Evolutionary conservation across 2,888 invertebrate species (phyloP).

Genomic region (Eilema caniola): DNA sequence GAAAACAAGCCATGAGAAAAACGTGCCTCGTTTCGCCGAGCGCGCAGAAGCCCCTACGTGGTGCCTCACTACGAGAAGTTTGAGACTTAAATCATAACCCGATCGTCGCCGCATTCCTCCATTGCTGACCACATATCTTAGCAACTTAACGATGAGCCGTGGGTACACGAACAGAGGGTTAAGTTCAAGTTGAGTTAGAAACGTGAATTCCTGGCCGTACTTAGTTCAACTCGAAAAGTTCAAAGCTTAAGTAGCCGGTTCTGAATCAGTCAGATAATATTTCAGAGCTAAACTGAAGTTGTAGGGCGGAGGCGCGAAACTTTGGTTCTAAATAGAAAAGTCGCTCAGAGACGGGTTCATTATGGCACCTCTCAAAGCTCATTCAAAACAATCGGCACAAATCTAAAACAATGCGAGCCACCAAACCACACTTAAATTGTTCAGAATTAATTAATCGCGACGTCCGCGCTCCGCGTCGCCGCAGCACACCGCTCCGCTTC

Average conservation of each 20-base stretch:
- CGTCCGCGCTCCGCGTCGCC: conserved; percentile 51
- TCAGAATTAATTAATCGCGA: conserved; percentile 61
- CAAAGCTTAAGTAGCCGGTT: neutral
- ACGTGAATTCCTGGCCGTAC: neutral
- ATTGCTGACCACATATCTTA: conserved; percentile 6
- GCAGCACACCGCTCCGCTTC: conserved; percentile 34
- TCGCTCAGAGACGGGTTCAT: conserved; percentile 45
- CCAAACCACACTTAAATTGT: conserved; percentile 52
- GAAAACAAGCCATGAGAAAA: conserved; percentile 30
- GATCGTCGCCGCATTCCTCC: conserved; percentile 5
- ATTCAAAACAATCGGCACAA: conserved; percentile 56
- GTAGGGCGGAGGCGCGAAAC: conserved; percentile 29
- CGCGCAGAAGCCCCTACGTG: neutral
- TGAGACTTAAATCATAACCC: conserved; percentile 14
- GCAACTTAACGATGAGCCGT: conserved; percentile 6
- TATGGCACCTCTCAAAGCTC: conserved; percentile 48
- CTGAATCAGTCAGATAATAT: conserved; percentile 20
- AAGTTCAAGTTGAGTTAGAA: neutral
- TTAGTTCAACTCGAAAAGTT: neutral
- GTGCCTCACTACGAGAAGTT: conserved; percentile 16
- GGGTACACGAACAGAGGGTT: neutral
- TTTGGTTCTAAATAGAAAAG: conserved; percentile 48
- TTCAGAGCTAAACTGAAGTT: conserved; percentile 25
- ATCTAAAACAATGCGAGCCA: conserved; percentile 48
- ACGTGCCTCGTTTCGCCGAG: neutral